Percentiles rank a stretch among this genome's conserved stretches.
Conservation (phyloP, 2,888 invertebrate genomes). For the Erannis defoliaria region DNA sequence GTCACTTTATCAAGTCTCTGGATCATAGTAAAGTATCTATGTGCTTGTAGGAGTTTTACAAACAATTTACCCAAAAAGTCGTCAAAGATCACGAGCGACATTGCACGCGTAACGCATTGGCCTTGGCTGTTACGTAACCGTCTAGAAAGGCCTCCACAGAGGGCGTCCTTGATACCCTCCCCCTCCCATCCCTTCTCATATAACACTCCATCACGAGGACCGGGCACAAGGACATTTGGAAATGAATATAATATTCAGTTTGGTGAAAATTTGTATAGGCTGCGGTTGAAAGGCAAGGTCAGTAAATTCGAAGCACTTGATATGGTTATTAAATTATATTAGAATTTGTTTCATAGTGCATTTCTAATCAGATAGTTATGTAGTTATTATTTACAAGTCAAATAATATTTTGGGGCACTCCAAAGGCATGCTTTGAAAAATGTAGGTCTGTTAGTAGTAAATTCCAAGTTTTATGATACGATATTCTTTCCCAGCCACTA, state of each 20-base stretch:
- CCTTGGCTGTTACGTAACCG: constrained; percentile 76
- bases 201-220: constrained; percentile 51
- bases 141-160: constrained; percentile 66
- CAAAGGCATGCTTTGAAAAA: no score
- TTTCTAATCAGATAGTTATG: no score
- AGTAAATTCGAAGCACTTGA: neutral
- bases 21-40: no score
- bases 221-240: constrained; percentile 60
- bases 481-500: no score
- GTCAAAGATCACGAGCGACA: constrained; percentile 23
- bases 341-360: neutral
- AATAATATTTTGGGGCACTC: no score
- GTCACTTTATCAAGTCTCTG: no score
- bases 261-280: constrained; percentile 48
- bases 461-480: no score
- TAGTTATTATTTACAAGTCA: no score
- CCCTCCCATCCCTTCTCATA: constrained; percentile 41
- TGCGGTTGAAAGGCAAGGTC: neutral
- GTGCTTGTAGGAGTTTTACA: neutral
- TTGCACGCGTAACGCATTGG: constrained; percentile 58
- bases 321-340: neutral
- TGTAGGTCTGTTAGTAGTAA: no score
- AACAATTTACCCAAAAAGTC: constrained; percentile 7
- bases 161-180: constrained; percentile 61
- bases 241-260: constrained; percentile 61